Evolutionary conservation across 2,888 invertebrate genomes (phyloP).

Genomic region (Falcaria lacertinaria): DNA sequence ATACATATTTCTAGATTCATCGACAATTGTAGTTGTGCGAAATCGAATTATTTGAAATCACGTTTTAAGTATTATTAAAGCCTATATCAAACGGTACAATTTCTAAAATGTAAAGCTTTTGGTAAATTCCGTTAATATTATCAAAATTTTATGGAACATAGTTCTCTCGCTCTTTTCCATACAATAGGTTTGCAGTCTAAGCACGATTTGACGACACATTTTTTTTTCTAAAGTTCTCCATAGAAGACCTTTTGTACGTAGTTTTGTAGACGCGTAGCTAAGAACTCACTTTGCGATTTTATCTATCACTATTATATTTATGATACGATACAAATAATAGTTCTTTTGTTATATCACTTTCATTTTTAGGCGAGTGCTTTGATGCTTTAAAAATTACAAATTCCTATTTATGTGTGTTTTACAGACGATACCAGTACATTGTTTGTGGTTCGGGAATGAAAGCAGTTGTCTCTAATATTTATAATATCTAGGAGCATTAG

Average conservation of each 20-base stretch:
- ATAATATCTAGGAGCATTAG: too few relatives aligned
- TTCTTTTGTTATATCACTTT: conserved; percentile 34
- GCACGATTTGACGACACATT: conserved; percentile 30
- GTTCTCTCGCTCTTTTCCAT: neutral
- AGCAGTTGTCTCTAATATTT: too few relatives aligned
- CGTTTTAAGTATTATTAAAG: neutral
- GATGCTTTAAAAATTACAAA: neutral
- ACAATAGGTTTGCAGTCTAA: conserved; percentile 22
- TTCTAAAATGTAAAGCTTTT: neutral
- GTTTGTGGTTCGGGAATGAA: too few relatives aligned
- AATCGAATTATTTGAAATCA: neutral
- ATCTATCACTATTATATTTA: conserved; percentile 26
- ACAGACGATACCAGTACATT: too few relatives aligned
- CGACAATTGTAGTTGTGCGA: neutral
- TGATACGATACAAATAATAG: conserved; percentile 23
- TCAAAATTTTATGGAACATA: neutral
- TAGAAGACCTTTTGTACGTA: conserved; percentile 42
- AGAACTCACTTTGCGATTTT: conserved; percentile 35
- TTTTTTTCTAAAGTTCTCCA: conserved; percentile 29
- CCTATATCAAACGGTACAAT: neutral
- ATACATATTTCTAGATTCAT: neutral
- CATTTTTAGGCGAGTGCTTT: too few relatives aligned
- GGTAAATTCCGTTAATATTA: neutral
- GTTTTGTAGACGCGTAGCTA: conserved; percentile 17
- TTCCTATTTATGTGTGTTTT: too few relatives aligned